Percentiles rank a stretch among this genome's conserved stretches.
Conservation (phyloP, 2,797 vertebrate species). For the Macropodus opercularis region DNA sequence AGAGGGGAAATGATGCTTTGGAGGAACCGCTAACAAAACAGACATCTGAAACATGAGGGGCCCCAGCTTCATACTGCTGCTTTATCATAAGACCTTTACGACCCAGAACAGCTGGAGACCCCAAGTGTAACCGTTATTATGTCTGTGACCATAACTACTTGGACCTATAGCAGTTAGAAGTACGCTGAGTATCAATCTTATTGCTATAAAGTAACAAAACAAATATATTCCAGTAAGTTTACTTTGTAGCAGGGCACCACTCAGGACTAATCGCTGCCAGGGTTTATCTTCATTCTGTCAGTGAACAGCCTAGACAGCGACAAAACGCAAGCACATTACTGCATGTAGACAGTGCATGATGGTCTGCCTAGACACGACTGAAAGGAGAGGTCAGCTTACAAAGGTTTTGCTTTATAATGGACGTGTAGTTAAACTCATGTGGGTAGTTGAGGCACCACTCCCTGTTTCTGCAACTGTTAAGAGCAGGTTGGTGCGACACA, state of each 20-base stretch:
- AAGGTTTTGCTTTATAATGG: conserved; percentile 4
- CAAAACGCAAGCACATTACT: conserved; percentile 15
- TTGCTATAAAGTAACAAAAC: no score
- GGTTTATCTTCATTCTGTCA: conserved; percentile 13
- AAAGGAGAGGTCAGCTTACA: background rate
- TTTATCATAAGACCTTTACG: background rate
- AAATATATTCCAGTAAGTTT: no score
- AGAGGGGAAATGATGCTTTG: background rate
- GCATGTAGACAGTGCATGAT: conserved; percentile 20
- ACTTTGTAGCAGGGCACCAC: background rate
- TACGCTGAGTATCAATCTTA: no score
- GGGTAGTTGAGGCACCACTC: conserved; percentile 36
- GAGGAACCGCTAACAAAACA: background rate
- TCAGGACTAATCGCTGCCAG: background rate
- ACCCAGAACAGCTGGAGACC: background rate
- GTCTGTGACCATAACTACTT: no score
- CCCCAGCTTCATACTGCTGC: background rate
- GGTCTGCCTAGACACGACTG: background rate
- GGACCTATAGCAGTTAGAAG: no score
- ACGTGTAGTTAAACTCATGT: conserved; percentile 26
- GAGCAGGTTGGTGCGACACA: background rate
- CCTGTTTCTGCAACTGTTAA: conserved; percentile 14
- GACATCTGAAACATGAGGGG: conserved; percentile 15
- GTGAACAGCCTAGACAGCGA: conserved; percentile 13
- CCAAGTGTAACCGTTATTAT: no score